phyloP scores from a whole-genome alignment of 2,797 vertebrate species.

The Echeneis naucrates region DNA sequence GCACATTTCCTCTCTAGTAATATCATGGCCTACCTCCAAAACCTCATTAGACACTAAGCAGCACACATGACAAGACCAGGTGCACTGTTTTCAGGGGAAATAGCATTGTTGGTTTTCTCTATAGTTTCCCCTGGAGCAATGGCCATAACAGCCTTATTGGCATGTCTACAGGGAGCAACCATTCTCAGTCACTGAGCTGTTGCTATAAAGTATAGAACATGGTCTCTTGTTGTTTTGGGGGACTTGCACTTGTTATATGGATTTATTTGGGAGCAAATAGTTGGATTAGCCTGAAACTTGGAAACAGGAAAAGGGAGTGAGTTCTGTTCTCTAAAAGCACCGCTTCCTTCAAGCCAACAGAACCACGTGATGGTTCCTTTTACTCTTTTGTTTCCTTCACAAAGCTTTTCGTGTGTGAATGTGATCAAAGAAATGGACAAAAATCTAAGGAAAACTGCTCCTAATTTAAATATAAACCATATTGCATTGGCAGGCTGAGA shows the following conservation, averaged over 20 bases:
- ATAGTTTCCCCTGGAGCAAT: constrained; percentile 71
- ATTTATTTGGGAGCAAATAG: constrained; percentile 42
- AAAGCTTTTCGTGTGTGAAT: constrained; percentile 21
- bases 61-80: constrained; percentile 54
- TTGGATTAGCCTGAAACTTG: constrained; percentile 40
- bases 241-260: constrained; percentile 29
- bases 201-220: constrained; percentile 44
- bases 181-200: constrained; percentile 50
- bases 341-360: constrained; percentile 13
- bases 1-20: constrained; percentile 66
- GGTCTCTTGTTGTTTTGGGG: constrained; percentile 28
- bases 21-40: constrained; percentile 73
- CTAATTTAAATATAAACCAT: constrained; percentile 50
- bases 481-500: constrained; percentile 50
- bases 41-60: constrained; percentile 68
- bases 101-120: constrained; percentile 73
- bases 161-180: constrained; percentile 61
- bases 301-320: background rate
- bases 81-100: constrained; percentile 63
- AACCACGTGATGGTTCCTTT: background rate
- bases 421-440: constrained; percentile 11
- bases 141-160: constrained; percentile 72
- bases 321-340: constrained; percentile 5
- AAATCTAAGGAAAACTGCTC: constrained; percentile 14
- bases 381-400: background rate